Conservation (phyloP, 2,113 vertebrate genomes). For the Tenrec ecaudatus region DNA sequence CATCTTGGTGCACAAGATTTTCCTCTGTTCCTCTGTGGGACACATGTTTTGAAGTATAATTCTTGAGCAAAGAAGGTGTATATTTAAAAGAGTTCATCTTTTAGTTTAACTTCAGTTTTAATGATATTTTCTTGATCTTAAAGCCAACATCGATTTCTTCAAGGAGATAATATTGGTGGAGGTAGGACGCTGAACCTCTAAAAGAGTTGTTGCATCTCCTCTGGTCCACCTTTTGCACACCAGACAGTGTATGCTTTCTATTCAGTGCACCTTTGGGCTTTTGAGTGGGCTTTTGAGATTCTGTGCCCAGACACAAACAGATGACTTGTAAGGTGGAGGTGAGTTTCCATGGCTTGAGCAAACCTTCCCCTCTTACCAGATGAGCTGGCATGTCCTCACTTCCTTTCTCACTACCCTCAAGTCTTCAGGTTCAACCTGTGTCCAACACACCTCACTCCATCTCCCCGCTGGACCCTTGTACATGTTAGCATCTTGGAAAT, state of each 20-base stretch:
- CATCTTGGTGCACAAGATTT: not conserved
- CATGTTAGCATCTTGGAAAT: not conserved
- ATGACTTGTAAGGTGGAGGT: not conserved
- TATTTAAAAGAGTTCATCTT: not conserved
- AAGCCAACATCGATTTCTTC: conserved; percentile 43
- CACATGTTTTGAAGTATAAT: not conserved
- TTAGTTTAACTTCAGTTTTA: conserved; percentile 49
- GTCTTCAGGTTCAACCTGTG: not conserved
- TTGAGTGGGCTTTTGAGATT: not conserved
- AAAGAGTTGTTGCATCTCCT: not conserved
- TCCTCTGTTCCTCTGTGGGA: not conserved
- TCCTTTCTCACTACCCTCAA: not conserved
- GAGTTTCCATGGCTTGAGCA: not conserved
- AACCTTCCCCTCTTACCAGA: not conserved
- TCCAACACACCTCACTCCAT: not conserved
- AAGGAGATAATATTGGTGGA: not conserved
- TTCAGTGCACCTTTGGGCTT: not conserved
- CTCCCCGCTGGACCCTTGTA: not conserved
- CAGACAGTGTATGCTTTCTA: not conserved
- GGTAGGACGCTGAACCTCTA: not conserved
- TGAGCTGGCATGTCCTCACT: not conserved
- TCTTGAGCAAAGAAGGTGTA: not conserved
- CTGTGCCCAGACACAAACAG: not conserved
- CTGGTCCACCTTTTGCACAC: not conserved
- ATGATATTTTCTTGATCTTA: conserved; percentile 21